Evolutionary conservation across 2,797 vertebrate species (phyloP).

Genomic region (Balearica regulorum): DNA sequence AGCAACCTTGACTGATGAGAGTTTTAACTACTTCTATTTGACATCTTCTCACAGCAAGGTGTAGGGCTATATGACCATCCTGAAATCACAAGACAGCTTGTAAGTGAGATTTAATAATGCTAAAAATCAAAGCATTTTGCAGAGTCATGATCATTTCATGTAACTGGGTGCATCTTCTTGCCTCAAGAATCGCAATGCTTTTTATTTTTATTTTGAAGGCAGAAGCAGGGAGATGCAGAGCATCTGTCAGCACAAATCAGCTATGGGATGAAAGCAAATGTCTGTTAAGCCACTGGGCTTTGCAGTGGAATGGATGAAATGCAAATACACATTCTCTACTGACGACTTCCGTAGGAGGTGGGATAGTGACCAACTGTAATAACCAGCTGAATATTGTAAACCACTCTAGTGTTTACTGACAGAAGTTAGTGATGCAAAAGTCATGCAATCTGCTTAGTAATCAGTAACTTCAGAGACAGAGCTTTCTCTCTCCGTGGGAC

Average conservation of each 20-base stretch:
- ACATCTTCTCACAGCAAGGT: constrained; percentile 92
- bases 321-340: neutral
- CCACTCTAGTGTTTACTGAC: neutral
- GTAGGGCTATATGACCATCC: constrained; percentile 93
- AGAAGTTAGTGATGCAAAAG: neutral
- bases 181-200: neutral
- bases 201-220: neutral
- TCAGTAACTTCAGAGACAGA: neutral
- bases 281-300: neutral
- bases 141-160: neutral
- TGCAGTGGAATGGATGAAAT: neutral
- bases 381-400: neutral
- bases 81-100: constrained; percentile 62
- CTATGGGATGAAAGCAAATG: neutral
- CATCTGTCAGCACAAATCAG: neutral
- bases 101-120: neutral
- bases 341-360: neutral
- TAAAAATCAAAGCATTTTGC: neutral
- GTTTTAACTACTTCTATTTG: constrained; percentile 92
- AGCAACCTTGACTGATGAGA: constrained; percentile 83
- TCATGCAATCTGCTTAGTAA: neutral
- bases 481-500: neutral
- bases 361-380: neutral
- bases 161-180: neutral
- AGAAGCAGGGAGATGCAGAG: neutral